Conservation (phyloP, 23 tunicate genomes). For the Styela clava region DNA sequence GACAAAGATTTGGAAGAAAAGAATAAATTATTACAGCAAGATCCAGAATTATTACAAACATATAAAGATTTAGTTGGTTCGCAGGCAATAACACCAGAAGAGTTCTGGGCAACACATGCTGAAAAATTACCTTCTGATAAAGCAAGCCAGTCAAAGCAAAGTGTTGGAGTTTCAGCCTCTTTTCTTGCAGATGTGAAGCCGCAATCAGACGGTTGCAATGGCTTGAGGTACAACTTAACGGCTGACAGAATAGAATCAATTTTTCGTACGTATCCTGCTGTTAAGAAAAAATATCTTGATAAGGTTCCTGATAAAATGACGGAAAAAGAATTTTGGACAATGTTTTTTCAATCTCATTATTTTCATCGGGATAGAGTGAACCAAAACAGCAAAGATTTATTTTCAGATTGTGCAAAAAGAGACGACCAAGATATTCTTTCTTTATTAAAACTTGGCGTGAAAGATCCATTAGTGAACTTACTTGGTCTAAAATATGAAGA, state of each 20-base stretch:
- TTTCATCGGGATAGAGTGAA: conserved; percentile 84
- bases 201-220: conserved; percentile 93
- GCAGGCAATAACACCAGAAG: conserved; percentile 70
- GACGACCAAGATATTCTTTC: conserved; percentile 81
- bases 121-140: conserved; percentile 5
- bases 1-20: conserved; percentile 91
- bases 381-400: conserved; percentile 75
- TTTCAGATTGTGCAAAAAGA: conserved; percentile 82
- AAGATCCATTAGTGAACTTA: conserved; percentile 63
- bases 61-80: conserved; percentile 86
- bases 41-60: conserved; percentile 73
- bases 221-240: conserved; percentile 76
- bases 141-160: conserved; percentile 27
- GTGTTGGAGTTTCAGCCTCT: conserved; percentile 88
- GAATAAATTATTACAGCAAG: conserved; percentile 77
- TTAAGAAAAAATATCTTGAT: conserved; percentile 75
- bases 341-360: conserved; percentile 97
- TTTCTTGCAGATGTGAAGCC: conserved; percentile 93
- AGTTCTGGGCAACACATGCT: conserved; percentile 88
- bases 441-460: conserved; percentile 60
- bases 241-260: conserved; percentile 85
- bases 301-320: conserved; percentile 86
- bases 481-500: conserved; percentile 63
- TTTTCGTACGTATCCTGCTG: conserved; percentile 91
- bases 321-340: conserved; percentile 96